Conservation (phyloP, 37 sponge, comb jelly and placozoan species). For the Ianthella basta region DNA sequence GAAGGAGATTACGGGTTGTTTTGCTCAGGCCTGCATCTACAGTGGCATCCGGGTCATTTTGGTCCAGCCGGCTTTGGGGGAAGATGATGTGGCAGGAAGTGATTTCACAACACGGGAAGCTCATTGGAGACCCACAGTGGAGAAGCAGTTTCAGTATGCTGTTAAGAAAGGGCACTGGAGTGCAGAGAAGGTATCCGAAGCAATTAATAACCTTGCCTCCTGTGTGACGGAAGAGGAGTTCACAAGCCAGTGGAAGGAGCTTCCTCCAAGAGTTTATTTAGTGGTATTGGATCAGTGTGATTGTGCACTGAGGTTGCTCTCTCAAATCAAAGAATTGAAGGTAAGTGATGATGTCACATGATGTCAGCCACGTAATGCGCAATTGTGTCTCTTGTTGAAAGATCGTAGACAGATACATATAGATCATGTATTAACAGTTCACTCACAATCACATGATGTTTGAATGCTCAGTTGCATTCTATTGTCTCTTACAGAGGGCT, state of each 20-base stretch:
- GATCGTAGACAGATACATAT: too few species aligned
- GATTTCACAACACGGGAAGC: too few species aligned
- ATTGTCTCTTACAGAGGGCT: too few species aligned
- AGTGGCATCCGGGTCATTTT: conserved; percentile 22
- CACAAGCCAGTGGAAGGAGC: neutral
- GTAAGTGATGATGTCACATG: too few species aligned
- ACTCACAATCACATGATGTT: too few species aligned
- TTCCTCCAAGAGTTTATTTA: conserved; percentile 8
- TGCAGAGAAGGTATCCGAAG: conserved; percentile 16
- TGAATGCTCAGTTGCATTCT: too few species aligned
- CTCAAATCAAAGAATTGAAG: too few species aligned
- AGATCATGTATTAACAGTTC: too few species aligned
- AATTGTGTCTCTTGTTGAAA: too few species aligned
- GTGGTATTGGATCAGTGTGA: neutral
- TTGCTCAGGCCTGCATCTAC: conserved; percentile 44
- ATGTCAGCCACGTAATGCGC: too few species aligned
- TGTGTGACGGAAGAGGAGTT: conserved; percentile 8
- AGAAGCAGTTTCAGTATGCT: conserved; percentile 44
- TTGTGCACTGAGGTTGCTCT: too few species aligned
- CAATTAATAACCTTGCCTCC: neutral
- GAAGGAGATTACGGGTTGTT: neutral
- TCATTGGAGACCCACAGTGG: neutral
- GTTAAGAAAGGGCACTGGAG: conserved; percentile 38
- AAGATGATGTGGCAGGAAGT: neutral
- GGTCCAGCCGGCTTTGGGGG: neutral